Percentiles rank a stretch among this genome's conserved stretches.
Evolutionary conservation across 2,113 vertebrate species (phyloP).

Genomic region (Castor canadensis): DNA sequence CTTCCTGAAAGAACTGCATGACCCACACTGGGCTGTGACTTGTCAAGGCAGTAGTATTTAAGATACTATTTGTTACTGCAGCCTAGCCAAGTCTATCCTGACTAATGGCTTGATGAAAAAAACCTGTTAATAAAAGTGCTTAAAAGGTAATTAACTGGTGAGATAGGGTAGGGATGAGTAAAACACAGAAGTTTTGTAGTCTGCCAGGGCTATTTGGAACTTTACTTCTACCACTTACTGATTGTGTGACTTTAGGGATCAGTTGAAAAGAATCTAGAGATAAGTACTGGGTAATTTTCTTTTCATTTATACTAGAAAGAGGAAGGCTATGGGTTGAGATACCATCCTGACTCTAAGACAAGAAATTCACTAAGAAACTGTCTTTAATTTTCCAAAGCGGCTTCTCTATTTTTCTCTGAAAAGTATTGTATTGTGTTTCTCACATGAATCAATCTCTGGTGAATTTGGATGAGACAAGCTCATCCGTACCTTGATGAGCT

Average conservation of each 20-base stretch:
- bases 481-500: neutral
- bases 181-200: neutral
- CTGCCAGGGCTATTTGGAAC: neutral
- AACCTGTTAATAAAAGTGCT: neutral
- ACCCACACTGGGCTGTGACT: neutral
- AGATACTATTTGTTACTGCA: neutral
- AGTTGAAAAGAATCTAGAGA: neutral
- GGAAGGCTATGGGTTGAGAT: neutral
- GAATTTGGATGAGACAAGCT: conserved; percentile 16
- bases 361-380: neutral
- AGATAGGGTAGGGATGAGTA: neutral
- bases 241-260: neutral
- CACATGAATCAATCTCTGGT: conserved; percentile 8
- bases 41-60: neutral
- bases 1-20: neutral
- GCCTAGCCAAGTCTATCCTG: neutral
- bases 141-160: neutral
- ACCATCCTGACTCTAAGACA: neutral
- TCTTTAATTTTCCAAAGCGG: conserved; percentile 18
- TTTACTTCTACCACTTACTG: neutral
- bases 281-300: neutral
- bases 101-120: neutral
- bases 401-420: neutral
- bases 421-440: conserved; percentile 40
- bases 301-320: neutral